phyloP scores from a whole-genome alignment of 1,140 invertebrate genomes.

The Lordiphosa collinella region DNA sequence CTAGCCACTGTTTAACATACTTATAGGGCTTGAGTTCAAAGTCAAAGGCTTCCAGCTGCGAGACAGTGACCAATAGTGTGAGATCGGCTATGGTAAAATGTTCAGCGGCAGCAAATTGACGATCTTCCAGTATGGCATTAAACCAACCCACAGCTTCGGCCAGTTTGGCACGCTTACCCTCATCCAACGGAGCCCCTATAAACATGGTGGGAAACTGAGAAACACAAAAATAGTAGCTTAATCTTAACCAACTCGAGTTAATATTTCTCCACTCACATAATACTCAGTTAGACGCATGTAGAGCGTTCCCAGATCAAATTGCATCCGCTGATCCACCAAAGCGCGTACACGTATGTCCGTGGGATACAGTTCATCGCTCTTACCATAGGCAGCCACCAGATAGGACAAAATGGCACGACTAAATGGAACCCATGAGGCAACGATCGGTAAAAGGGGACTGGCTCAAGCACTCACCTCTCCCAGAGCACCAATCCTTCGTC shows the following conservation, averaged over 20 bases:
- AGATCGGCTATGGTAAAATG: slow-evolving; percentile 83
- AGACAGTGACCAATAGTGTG: slow-evolving; percentile 78
- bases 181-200: slow-evolving; percentile 66
- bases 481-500: slow-evolving; percentile 84
- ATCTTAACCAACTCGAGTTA: neutral
- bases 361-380: slow-evolving; percentile 85
- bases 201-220: slow-evolving; percentile 80
- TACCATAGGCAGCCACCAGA: slow-evolving; percentile 86
- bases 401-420: slow-evolving; percentile 87
- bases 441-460: too few species aligned
- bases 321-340: slow-evolving; percentile 85
- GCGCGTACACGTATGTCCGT: slow-evolving; percentile 84
- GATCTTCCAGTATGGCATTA: slow-evolving; percentile 61
- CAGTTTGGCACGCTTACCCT: slow-evolving; percentile 81
- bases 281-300: slow-evolving; percentile 81
- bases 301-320: slow-evolving; percentile 87
- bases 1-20: slow-evolving; percentile 56
- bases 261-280: slow-evolving; percentile 78
- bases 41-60: slow-evolving; percentile 70
- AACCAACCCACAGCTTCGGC: slow-evolving; percentile 72
- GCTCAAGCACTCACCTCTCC: slow-evolving; percentile 80
- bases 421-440: neutral
- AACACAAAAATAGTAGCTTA: too few species aligned
- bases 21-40: slow-evolving; percentile 64
- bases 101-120: slow-evolving; percentile 62